phyloP scores from a whole-genome alignment of 2,113 vertebrate species.

The Pelusios castaneus region DNA sequence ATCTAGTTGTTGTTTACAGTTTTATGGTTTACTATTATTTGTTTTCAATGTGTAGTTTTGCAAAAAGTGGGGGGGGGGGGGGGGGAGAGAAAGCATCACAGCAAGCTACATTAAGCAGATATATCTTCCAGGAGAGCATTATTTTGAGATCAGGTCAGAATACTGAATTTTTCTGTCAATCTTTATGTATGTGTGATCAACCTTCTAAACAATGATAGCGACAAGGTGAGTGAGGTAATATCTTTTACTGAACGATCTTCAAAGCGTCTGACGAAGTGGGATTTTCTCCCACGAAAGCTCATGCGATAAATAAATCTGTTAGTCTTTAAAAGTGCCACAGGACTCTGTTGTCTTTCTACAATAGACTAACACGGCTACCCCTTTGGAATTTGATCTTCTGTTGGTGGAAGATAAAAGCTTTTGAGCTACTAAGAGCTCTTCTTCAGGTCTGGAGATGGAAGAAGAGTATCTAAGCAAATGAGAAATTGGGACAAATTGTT shows the following conservation, averaged over 20 bases:
- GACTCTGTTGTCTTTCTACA: no score
- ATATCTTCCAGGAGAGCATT: neutral
- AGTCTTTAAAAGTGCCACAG: no score
- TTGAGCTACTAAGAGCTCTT: neutral
- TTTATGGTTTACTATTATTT: neutral
- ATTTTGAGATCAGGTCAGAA: neutral
- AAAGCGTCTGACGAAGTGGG: no score
- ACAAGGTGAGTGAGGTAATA: neutral
- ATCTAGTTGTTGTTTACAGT: neutral
- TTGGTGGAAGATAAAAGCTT: neutral
- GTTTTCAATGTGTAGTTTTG: neutral
- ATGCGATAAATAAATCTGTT: no score
- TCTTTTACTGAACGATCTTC: no score
- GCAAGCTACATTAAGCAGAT: neutral
- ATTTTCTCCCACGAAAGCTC: no score
- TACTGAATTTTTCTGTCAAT: fast-evolving
- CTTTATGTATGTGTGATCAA: neutral
- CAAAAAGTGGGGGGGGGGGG: neutral
- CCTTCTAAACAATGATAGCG: neutral
- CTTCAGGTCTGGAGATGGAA: neutral
- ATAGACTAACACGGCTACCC: no score
- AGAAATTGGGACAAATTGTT: neutral
- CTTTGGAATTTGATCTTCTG: no score
- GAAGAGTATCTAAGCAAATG: neutral
- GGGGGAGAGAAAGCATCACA: neutral